phyloP scores from a whole-genome alignment of 1,140 invertebrate genomes.

The Phortica variegata region DNA sequence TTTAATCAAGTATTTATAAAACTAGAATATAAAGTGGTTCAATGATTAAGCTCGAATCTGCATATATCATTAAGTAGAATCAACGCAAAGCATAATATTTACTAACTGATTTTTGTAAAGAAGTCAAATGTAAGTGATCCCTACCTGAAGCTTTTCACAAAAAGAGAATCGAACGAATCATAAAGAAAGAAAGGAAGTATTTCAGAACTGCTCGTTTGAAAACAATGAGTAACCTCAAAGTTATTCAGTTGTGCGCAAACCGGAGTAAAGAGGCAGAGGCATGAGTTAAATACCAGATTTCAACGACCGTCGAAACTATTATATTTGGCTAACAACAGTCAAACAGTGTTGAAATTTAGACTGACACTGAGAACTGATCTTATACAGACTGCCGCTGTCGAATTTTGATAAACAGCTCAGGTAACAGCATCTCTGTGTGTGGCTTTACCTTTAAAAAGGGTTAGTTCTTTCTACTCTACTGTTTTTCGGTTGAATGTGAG shows the following conservation, averaged over 20 bases:
- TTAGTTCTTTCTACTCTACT: no score
- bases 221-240: background rate
- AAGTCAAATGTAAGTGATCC: no score
- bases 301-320: background rate
- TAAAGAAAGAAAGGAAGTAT: background rate
- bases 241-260: background rate
- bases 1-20: no score
- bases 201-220: background rate
- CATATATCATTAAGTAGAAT: no score
- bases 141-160: no score
- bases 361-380: background rate
- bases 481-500: no score
- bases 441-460: constrained; percentile 1
- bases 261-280: background rate
- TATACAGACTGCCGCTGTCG: background rate
- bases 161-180: background rate
- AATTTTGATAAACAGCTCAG: constrained; percentile 2
- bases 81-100: no score
- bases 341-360: background rate
- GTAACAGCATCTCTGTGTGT: constrained; percentile 1
- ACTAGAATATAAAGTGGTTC: no score
- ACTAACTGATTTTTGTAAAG: no score
- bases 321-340: background rate
- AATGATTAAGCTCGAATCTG: no score
- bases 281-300: no score